Percentiles rank a stretch among this genome's conserved stretches.
Evolutionary conservation across 2,797 vertebrate species (phyloP).

Genomic region (Acanthurus leucopareius): DNA sequence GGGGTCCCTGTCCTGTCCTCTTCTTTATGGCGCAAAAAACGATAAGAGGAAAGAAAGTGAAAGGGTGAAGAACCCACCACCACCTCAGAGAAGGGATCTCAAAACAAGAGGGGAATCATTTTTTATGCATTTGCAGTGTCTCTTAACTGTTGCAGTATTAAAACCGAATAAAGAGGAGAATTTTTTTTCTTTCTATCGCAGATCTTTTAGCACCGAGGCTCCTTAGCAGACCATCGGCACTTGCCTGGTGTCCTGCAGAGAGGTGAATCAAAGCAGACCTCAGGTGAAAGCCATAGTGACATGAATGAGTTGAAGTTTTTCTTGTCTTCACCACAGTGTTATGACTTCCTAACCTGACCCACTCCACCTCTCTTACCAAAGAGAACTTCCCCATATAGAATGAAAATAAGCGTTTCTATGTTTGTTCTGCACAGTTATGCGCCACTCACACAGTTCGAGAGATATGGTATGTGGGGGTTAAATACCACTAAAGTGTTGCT

Average conservation of each 20-base stretch:
- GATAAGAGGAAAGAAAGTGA: conserved; percentile 65
- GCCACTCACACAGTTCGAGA: conserved; percentile 62
- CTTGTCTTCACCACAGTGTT: conserved; percentile 22
- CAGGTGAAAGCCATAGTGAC: conserved; percentile 30
- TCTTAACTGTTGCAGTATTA: not conserved
- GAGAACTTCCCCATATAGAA: conserved; percentile 18
- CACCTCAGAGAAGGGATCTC: conserved; percentile 17
- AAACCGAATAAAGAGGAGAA: not conserved
- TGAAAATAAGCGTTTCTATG: conserved; percentile 60
- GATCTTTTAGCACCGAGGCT: not conserved
- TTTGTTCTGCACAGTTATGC: conserved; percentile 57
- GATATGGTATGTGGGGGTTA: conserved; percentile 78
- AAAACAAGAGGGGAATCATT: conserved; percentile 26
- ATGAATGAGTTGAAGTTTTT: conserved; percentile 22
- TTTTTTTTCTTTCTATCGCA: conserved; percentile 1
- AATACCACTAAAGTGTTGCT: conserved; percentile 85
- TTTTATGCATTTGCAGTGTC: not conserved
- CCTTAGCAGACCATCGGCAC: conserved; percentile 3
- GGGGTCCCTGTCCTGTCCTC: conserved; percentile 66
- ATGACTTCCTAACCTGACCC: conserved; percentile 40
- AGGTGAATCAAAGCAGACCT: conserved; percentile 37
- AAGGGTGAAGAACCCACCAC: conserved; percentile 48
- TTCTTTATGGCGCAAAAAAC: conserved; percentile 60
- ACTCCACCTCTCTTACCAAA: conserved; percentile 13
- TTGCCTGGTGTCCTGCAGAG: conserved; percentile 42